Base-by-base conservation (phyloP, 2,888 invertebrate species). In the Lampropteryx suffumata region DNA sequence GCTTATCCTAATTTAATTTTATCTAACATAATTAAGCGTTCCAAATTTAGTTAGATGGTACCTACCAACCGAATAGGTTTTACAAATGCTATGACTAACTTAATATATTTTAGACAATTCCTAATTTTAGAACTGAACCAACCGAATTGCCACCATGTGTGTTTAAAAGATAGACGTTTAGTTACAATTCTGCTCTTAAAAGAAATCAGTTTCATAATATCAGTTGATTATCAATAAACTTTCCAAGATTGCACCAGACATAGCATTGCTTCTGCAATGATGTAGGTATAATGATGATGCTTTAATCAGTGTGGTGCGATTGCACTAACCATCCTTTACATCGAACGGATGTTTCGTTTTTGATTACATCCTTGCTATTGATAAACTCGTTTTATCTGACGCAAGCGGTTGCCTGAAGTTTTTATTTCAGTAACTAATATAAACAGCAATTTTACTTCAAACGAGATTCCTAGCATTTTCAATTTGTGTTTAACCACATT, bases 291-390 rank as follows among this genome's bases (percentile, higher is more conserved):
- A 26, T 36, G 30, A 13, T 41, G 33, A 29, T 17, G 28, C 42
- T 27, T 42, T 13, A 1, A 32, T 32, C 28, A 39, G 24, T 24
- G 13, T 24, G 13, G 12, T 12, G 17, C 27, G 33, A 42, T 42
- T 42, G 33, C 42, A 24, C 39, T 11, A 4, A n/a, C 24, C 40
- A 42, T 42, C 42, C 42, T 42, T 27, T 27, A 10, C 41, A 21
- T 10, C 33, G 24, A 26, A 27, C 42, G 42, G 42, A 42, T 42
- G 33, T 42, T 33, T 42, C 42, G 42, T 33, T 34, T 42, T 33
- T 27, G 42, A 34, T 33, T 33, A 27, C 42, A 42, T 17, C 42
- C 42, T 42, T 27, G 24, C 21, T 24, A 24, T 24, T 40, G 32
- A 41, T 33, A 42, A 33, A 41, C 24, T 41, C 12, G 24, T 24